Conservation (phyloP, 2,113 vertebrate species). For the Leptosomus discolor region DNA sequence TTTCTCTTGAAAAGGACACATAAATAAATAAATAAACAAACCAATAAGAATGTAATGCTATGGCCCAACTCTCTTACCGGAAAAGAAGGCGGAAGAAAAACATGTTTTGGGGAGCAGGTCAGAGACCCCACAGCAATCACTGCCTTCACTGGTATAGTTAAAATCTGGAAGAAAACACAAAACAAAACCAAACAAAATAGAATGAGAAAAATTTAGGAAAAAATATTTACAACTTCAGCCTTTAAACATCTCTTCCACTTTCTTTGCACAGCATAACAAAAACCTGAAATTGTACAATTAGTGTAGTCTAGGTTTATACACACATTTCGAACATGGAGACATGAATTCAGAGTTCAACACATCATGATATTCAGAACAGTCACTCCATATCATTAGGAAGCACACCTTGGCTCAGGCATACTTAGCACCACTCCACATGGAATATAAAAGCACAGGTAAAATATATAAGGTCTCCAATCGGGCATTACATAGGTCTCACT, state of each 20-base stretch:
- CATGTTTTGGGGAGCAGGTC: slow-evolving; percentile 86
- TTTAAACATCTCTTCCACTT: neutral
- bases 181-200: too few relatives aligned
- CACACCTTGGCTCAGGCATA: neutral
- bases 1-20: neutral
- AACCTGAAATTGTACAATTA: neutral
- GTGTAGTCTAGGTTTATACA: neutral
- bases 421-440: neutral
- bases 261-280: neutral
- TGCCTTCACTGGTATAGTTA: slow-evolving; percentile 91
- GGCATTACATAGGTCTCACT: neutral
- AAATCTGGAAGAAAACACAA: slow-evolving; percentile 78
- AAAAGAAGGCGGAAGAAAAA: slow-evolving; percentile 88
- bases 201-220: neutral
- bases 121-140: slow-evolving; percentile 89
- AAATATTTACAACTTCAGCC: neutral
- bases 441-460: neutral
- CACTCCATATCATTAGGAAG: neutral
- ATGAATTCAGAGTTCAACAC: neutral
- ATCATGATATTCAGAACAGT: neutral
- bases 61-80: slow-evolving; percentile 80
- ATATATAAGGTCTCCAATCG: neutral
- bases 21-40: neutral
- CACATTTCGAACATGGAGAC: neutral
- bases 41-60: neutral